phyloP scores from a whole-genome alignment of 2,888 invertebrate species.

The Metallyticus violacea region DNA sequence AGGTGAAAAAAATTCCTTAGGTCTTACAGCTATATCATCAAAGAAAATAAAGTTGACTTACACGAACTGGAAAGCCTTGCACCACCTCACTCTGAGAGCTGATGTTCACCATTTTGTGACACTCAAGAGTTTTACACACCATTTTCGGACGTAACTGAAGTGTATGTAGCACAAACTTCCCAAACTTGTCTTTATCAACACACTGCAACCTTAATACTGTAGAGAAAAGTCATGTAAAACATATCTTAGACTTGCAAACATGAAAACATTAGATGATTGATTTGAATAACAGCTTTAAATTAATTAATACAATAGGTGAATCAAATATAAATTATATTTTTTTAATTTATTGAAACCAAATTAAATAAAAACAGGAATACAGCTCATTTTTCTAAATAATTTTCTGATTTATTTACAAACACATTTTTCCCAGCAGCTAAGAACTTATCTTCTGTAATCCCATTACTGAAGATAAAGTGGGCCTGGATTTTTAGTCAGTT shows the following conservation, averaged over 20 bases:
- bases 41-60: conserved; percentile 51
- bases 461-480: too few relatives aligned
- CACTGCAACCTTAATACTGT: conserved; percentile 57
- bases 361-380: too few relatives aligned
- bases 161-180: conserved; percentile 84
- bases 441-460: too few relatives aligned
- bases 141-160: conserved; percentile 79
- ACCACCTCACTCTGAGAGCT: conserved; percentile 66
- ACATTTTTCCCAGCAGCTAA: too few relatives aligned
- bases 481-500: too few relatives aligned
- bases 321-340: too few relatives aligned
- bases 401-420: too few relatives aligned
- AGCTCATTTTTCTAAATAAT: too few relatives aligned
- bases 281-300: neutral
- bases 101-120: conserved; percentile 70
- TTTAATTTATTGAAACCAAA: too few relatives aligned
- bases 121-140: conserved; percentile 75
- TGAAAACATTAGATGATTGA: neutral
- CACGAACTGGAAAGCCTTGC: conserved; percentile 72
- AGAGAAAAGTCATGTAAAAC: conserved; percentile 33
- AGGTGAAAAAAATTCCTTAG: too few relatives aligned
- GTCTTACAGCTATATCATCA: too few relatives aligned
- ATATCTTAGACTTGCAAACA: conserved; percentile 15
- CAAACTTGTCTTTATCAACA: conserved; percentile 62
- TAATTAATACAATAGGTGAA: too few relatives aligned